These are phyloP conservation scores for Hypsibius dujardini DNA, from an alignment of 1,140 invertebrate species.

Conservation along the genomic window DNA sequence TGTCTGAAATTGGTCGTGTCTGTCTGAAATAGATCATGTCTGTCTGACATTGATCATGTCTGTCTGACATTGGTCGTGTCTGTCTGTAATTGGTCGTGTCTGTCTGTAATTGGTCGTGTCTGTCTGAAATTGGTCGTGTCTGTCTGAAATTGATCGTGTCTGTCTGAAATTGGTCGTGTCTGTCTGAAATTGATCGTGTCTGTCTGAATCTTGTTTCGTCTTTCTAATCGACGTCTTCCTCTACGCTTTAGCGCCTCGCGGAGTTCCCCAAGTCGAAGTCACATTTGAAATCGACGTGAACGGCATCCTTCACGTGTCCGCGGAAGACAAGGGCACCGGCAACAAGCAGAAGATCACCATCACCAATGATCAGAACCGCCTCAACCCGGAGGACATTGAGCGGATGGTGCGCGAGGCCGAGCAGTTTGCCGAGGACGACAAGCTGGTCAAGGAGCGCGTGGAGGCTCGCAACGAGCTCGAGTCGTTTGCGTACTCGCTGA, in stretches of 20 bases:
- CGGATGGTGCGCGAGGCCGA: conserved; percentile 97
- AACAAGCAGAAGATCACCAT: conserved; percentile 97
- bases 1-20: too few species aligned
- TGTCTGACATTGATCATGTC: too few species aligned
- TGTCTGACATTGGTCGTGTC: too few species aligned
- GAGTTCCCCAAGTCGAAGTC: conserved; percentile 51
- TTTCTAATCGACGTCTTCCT: too few species aligned
- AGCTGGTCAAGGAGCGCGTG: conserved; percentile 86
- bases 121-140: too few species aligned
- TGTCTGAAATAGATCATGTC: too few species aligned
- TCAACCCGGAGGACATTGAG: conserved; percentile 93
- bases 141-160: too few species aligned
- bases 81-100: too few species aligned
- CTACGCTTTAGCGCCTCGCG: conserved; percentile 29
- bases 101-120: too few species aligned
- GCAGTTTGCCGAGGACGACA: conserved; percentile 95
- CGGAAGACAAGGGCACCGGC: conserved; percentile 94
- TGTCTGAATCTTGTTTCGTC: too few species aligned
- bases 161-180: too few species aligned
- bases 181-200: too few species aligned
- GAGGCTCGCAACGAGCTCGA: conserved; percentile 74
- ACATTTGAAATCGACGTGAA: conserved; percentile 99
- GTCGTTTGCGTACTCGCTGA: conserved; percentile 90
- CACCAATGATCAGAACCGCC: conserved; percentile 88
- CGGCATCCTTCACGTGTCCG: conserved; percentile 80